Evolutionary conservation across 2,797 vertebrate species (phyloP), one percentile per base, ranked within the genome.

Genomic region (Melanogrammus aeglefinus): DNA sequence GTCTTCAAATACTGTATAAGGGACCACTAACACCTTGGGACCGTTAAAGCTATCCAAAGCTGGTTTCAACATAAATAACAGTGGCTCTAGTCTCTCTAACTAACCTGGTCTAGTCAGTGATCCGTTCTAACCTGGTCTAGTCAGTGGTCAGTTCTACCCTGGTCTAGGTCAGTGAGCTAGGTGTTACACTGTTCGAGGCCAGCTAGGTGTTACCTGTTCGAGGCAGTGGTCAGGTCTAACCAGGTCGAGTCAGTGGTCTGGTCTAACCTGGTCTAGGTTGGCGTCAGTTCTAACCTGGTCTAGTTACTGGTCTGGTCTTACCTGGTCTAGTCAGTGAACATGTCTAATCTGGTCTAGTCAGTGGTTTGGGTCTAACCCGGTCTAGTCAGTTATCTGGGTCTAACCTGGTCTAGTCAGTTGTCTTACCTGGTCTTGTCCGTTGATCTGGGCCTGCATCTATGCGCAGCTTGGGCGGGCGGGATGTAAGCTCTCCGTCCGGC

Each of bases 361-460:
- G n/a, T 66, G 7, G n/a, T 66, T n/a, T 27, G 57, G 57, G n/a
- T 66, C 63, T 66, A 8, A 63, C 57, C 57, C 24, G 21, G 24
- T 27, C n/a, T 27, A 8, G 63, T 66, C n/a, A 66, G 63, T 66
- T n/a, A 9, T 66, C 63, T 27, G 70, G 14, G 16, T 72, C 70
- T 72, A 72, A 71, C 70, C 29, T 72, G 29, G 70, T 35, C 70
- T 31, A 14, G 21, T 57, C 51, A 31, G 1, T 8, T 0, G 12
- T 57, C 47, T 39, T 75, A 95, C 98, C 98, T 98, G 87, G 94
- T 98, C 92, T 99, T 99, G 92, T 99, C 98, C 1, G 96, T 97
- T n/a, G 82, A 99, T 99, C 88, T 99, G 97, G 75, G 97, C 96
- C 85, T 99, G 98, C 97, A 99, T 98, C 96, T n/a, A 99, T 96